These are phyloP conservation scores for Tetragonula carbonaria DNA, from an alignment of 2,888 invertebrate species.

Conservation along the genomic window DNA sequence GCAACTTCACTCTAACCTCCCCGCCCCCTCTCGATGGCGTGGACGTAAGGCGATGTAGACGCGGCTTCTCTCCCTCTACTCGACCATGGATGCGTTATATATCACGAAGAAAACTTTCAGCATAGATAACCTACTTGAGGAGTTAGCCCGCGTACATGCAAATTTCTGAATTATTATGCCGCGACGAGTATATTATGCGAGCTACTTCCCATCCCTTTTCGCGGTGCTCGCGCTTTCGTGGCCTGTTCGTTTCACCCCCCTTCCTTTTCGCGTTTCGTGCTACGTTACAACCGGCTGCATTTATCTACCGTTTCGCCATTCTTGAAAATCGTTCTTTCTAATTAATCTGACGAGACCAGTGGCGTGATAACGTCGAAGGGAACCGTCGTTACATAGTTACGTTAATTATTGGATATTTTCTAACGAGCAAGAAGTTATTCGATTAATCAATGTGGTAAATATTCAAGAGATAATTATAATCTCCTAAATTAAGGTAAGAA, in stretches of 20 bases:
- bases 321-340: conserved; percentile 42
- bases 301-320: conserved; percentile 57
- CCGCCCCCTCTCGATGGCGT: conserved; percentile 46
- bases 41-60: conserved; percentile 69
- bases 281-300: conserved; percentile 49
- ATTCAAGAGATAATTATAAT: neutral
- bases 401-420: neutral
- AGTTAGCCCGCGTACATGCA: conserved; percentile 84
- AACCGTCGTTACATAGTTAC: neutral
- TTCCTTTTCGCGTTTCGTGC: conserved; percentile 17
- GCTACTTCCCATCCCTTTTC: conserved; percentile 49
- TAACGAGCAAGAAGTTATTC: neutral
- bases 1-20: conserved; percentile 69
- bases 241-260: neutral
- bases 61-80: conserved; percentile 60
- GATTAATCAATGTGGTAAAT: neutral
- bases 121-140: conserved; percentile 84
- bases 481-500: neutral
- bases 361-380: neutral
- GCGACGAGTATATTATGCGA: conserved; percentile 77
- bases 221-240: conserved; percentile 30
- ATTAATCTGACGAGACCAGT: conserved; percentile 55
- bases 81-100: conserved; percentile 76
- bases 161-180: conserved; percentile 84
- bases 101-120: conserved; percentile 81